These are phyloP conservation scores for Bombus impatiens DNA, from an alignment of 1,140 invertebrate genomes.

Conservation along the genomic window DNA sequence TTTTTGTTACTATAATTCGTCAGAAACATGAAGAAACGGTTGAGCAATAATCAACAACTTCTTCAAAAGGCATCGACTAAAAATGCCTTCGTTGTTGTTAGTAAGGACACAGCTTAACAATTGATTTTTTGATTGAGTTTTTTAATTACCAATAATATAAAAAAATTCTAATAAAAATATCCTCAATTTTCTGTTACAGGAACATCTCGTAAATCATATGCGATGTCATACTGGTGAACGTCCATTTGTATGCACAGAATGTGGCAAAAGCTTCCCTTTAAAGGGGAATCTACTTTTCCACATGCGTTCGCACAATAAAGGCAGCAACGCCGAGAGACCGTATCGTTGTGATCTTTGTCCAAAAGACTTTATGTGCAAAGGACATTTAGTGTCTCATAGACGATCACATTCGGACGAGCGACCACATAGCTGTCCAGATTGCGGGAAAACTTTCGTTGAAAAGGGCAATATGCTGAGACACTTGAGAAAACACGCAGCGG, in stretches of 20 bases:
- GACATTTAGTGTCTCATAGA: conserved; percentile 94
- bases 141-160: not conserved
- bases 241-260: conserved; percentile 90
- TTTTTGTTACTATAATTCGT: too few species aligned
- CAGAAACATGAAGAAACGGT: too few species aligned
- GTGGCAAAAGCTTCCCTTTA: conserved; percentile 93
- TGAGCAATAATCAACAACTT: too few species aligned
- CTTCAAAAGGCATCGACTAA: not conserved
- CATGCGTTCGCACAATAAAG: conserved; percentile 96
- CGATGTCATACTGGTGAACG: conserved; percentile 94
- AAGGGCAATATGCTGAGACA: conserved; percentile 89
- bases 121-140: not conserved
- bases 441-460: conserved; percentile 90
- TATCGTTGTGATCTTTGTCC: conserved; percentile 97
- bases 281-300: conserved; percentile 97
- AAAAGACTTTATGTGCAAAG: conserved; percentile 98
- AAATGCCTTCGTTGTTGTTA: not conserved
- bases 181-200: conserved; percentile 74
- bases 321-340: conserved; percentile 92
- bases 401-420: conserved; percentile 94
- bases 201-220: conserved; percentile 90
- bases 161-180: not conserved
- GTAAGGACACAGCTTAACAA: not conserved
- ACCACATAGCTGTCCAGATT: conserved; percentile 89
- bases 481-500: conserved; percentile 82